Base-by-base conservation (phyloP, 2,113 vertebrate genomes). In the Platysternon megacephalum region DNA sequence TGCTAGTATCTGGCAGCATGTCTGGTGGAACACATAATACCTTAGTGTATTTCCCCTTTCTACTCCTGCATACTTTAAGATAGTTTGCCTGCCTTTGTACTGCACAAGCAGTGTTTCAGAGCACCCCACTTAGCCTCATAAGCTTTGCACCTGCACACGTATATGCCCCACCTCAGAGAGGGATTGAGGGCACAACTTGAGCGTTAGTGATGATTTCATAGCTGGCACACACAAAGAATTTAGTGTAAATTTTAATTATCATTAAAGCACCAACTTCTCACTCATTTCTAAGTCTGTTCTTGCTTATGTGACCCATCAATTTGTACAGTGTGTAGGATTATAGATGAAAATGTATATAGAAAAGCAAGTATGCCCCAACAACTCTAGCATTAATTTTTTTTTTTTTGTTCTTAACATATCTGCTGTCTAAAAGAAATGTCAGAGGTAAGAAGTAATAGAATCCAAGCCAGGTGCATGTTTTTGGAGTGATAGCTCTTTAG, bases 371-470 rank as follows among this genome's bases (percentile, higher is more conserved):
- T 96, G 89, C 96, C 95, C 97, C 96, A 98, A 93, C 90, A 96
- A 97, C 98, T 96, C 91, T 97, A 98, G 98, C 97, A 97, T 97
- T 98, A 98, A 97, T 98, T 97, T 94, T 97, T 95, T 91, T 98
- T 92, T 98, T 98, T 92, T 98, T 98, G 96, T 98, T 98, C 97
- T 98, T 98, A 98, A 98, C 97, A 98, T 97, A 97, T 97, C 98
- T 98, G 98, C 98, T 98, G 98, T 98, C 98, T 98, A 97, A 98
- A 98, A 98, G 98, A 98, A 98, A 98, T 98, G 96, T 98, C 97
- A 98, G 98, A 98, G 98, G 98, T 98, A 98, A 98, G 98, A 97
- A 96, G 97, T 95, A 82, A 65, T 61, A 91, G 97, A 97, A 95
- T 84, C 91, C 85, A 95, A 68, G 22, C 88, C 93, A 97, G 98